Evolutionary conservation across 2,797 vertebrate genomes (phyloP), one percentile per base, ranked within the genome.

Genomic region (Sylvia borin): DNA sequence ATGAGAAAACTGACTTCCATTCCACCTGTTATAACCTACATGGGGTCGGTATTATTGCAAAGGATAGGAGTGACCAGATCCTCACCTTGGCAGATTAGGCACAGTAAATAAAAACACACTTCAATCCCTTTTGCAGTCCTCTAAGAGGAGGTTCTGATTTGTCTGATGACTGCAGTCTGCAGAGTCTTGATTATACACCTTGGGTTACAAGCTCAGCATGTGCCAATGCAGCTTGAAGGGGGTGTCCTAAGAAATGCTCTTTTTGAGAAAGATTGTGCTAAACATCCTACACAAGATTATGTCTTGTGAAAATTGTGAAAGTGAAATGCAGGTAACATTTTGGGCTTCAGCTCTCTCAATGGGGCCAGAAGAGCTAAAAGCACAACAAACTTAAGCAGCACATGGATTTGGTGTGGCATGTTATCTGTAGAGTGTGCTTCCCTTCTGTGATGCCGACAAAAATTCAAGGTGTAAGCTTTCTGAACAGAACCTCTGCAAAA

Each of bases 351-450:
- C 38, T 74, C 29, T 71, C 34, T 53, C 34, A 27, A 6, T 1
- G 36, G 1, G 48, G 31, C 29, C 34, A 50, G 34, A 36, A 82
- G 25, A 89, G 55, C 61, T 40, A 50, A 64, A 93, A 65, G 20
- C 48, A 71, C 26, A 64, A 45, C 20, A 54, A 10, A 16, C 27
- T 31, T 61, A 19, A 72, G 47, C 66, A 83, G 47, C 27, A 50
- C 4, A 0, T 13, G 16, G 51, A 22, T 47, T n/a, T 48, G 9
- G 7, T 7, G 43, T 10, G 47, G 32, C 10, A 5, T 2, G 7
- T 13, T 12, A 47, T 34, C 48, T 75, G 45, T 16, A 27, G 22
- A 43, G 18, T 6, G 11, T 22, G 36, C 36, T n/a, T 42, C 34
- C 31, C 25, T 47, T 57, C 32, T 53, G 43, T 34, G 29, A 36